Base-by-base conservation (phyloP, 2,797 vertebrate genomes). In the Siniperca obscura region DNA sequence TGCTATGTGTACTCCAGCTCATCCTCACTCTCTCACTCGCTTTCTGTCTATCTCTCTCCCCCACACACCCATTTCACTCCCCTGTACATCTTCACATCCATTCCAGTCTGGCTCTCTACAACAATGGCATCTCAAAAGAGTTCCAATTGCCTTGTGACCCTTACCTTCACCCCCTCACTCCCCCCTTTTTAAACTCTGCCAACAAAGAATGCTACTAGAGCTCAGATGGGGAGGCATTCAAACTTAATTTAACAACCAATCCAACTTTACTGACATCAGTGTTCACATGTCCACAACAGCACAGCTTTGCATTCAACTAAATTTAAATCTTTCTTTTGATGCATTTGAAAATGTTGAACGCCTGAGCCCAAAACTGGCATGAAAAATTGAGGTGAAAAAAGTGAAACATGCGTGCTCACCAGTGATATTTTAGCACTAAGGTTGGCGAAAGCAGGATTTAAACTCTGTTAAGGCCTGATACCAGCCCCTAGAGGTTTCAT, bases 101-200 rank as follows among this genome's bases (percentile, higher is more conserved):
- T 88, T 87, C 85, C 79, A 64, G 82, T 88, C 84, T 81, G 76
- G 71, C 82, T 78, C 85, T 86, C 76, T 44, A 74, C 72, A 86
- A 92, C 90, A 90, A 88, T 90, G 86, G 74, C 81, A 83, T 83
- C 76, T 90, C 57, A 85, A 90, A 89, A 86, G 87, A 85, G 53
- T 78, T 75, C 83, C 76, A 80, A 86, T 72, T 91, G 91, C 86
- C 86, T 89, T 88, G 86, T 91, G 92, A 92, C 87, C 91, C 86
- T 80, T 86, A 81, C 88, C 80, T 76, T 86, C 87, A 83, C 68
- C 69, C 70, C 36, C 53, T 53, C 76, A 40, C 65, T 27, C 74
- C 52, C 52, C 30, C 30, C 40, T 60, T 73, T 72, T 34, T 21
- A 66, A 82, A 85, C 22, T 65, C 76, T 75, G 69, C 67, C 64